Evolutionary conservation across 2,113 vertebrate genomes (phyloP), one percentile per base, ranked within the genome.

Genomic region (Cyanoliseus patagonus): DNA sequence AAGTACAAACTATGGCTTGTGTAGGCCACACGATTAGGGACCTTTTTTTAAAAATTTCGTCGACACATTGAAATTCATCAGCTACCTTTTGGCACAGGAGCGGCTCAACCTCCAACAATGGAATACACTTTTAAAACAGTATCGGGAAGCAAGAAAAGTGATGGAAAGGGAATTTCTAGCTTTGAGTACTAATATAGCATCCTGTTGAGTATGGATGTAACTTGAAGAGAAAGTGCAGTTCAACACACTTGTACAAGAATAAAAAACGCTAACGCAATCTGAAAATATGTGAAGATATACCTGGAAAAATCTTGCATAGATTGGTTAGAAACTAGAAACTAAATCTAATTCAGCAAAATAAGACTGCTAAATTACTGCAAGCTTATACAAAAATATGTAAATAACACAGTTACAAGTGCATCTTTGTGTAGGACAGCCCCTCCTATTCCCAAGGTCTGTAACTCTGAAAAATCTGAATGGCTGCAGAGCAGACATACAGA

Each of bases 261-360:
- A 5, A 70, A 57, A 27, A 93, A 90, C 69, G 3, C 0, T 4
- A 49, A 70, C 2, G 17, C n/a, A 87, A 82, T 57, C 35, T 41
- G 27, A 57, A 93, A 89, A 31, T 4, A 12, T 0, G 2, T 11
- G 14, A 90, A 55, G 44, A 37, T 53, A 27, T 8, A 30, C 6
- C 0, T 0, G 17, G 18, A 10, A 23, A 92, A 63, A 68, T 49
- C 11, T 68, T 57, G 16, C 0, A 1, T 22, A 47, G 15, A 13
- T 81, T 81, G 23, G 27, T 62, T 62, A 89, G 46, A 92, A 87
- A 44, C 33, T 44, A 84, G 66, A 57, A 83, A 27, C 17, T 59
- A 67, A 78, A 79, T n/a, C 17, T 17, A 72, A 37, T 67, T 82
- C 66, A 85, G 33, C 47, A 68, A 75, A 74, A 47, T 47, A 79